Conservation (phyloP, 2,888 invertebrate genomes). For the Smittia sp. region DNA sequence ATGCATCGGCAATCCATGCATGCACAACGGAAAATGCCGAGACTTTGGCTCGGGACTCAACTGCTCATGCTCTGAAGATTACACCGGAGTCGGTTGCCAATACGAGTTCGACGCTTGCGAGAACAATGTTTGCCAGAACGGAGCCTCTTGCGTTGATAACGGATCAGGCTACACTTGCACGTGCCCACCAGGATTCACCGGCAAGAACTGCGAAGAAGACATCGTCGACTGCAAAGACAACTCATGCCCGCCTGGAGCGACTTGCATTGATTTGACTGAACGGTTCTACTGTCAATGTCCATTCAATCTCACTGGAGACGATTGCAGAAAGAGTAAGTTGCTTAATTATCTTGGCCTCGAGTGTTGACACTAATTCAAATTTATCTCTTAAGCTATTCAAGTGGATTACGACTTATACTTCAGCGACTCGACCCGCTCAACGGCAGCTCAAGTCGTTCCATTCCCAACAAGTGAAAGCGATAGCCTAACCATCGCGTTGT, state of each 20-base stretch:
- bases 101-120: slow-evolving; percentile 92
- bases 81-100: slow-evolving; percentile 85
- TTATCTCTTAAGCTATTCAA: slow-evolving; percentile 75
- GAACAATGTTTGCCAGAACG: slow-evolving; percentile 86
- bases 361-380: slow-evolving; percentile 29
- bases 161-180: slow-evolving; percentile 81
- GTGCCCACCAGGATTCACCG: slow-evolving; percentile 77
- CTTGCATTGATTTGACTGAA: slow-evolving; percentile 86
- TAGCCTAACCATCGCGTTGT: slow-evolving; percentile 87
- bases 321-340: slow-evolving; percentile 86
- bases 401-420: slow-evolving; percentile 98
- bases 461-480: slow-evolving; percentile 75
- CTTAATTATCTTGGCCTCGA: neutral
- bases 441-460: slow-evolving; percentile 89
- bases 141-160: slow-evolving; percentile 85
- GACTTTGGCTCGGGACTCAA: slow-evolving; percentile 94
- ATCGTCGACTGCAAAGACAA: slow-evolving; percentile 89
- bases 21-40: slow-evolving; percentile 93
- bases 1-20: slow-evolving; percentile 87
- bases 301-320: slow-evolving; percentile 93
- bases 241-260: slow-evolving; percentile 90
- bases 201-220: slow-evolving; percentile 86
- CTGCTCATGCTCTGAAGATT: slow-evolving; percentile 86
- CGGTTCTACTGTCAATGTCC: slow-evolving; percentile 95
- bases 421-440: slow-evolving; percentile 84